A percentile compares a stretch with the other conserved stretches of the same genome.
These are phyloP conservation scores for Elymnias hypermnestra DNA, from an alignment of 1,140 invertebrate genomes.

Conservation along the genomic window DNA sequence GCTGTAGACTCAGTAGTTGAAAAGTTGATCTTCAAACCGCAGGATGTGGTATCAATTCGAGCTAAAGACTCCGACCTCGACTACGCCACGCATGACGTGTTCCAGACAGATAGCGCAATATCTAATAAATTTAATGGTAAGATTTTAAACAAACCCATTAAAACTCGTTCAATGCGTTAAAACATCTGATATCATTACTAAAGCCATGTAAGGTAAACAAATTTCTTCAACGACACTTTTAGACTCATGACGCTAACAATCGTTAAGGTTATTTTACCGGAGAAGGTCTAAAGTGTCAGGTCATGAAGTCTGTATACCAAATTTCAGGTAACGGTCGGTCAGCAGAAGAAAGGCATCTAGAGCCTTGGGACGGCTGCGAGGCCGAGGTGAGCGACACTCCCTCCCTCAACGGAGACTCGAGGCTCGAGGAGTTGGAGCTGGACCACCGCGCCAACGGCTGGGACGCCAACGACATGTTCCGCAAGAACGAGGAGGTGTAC, in stretches of 20 bases:
- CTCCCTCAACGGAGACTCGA: conserved; percentile 71
- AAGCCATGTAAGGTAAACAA: no score
- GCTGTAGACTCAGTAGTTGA: conserved; percentile 84
- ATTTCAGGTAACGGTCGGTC: conserved; percentile 56
- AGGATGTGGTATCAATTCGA: conserved; percentile 88
- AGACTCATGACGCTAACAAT: no score
- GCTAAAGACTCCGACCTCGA: conserved; percentile 91
- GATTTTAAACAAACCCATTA: neutral
- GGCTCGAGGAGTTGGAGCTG: conserved; percentile 79
- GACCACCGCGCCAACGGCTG: conserved; percentile 90
- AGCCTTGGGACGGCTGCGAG: conserved; percentile 89
- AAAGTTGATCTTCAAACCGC: conserved; percentile 89
- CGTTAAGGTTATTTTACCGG: no score
- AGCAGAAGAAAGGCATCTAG: conserved; percentile 87
- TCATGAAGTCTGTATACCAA: no score
- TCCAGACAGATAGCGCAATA: conserved; percentile 89
- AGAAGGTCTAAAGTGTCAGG: no score
- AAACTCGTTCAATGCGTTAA: no score
- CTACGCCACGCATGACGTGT: conserved; percentile 89
- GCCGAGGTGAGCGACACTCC: conserved; percentile 68
- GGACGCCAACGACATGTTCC: conserved; percentile 96
- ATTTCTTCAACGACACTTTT: no score
- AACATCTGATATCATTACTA: no score
- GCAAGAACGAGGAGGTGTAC: conserved; percentile 92
- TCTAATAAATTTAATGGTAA: conserved; percentile 80